These are phyloP conservation scores for Bubalus kerabau DNA, from an alignment of 2,113 vertebrate species.

Conservation along the genomic window DNA sequence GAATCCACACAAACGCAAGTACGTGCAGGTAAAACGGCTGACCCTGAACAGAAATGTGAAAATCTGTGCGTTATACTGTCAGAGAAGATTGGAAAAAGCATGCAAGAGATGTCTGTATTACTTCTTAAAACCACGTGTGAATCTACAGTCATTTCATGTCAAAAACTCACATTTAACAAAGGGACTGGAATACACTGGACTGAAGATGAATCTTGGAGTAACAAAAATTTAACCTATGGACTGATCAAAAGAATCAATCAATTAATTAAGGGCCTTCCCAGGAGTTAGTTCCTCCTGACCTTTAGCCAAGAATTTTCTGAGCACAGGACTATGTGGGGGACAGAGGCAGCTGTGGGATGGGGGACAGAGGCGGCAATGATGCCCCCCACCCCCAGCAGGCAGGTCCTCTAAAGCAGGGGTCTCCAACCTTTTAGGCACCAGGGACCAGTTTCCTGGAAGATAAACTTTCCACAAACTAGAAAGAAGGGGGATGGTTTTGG, in stretches of 20 bases:
- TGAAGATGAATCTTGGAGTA: neutral
- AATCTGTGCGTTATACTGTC: neutral
- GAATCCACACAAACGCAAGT: neutral
- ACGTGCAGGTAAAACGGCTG: neutral
- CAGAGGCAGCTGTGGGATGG: neutral
- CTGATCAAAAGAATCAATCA: neutral
- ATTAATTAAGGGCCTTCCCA: neutral
- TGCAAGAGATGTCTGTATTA: too few relatives aligned
- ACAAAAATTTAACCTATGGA: neutral
- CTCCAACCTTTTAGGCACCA: neutral
- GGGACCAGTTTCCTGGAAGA: neutral
- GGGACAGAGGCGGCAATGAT: neutral
- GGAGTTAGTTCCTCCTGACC: neutral
- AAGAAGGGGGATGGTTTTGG: neutral
- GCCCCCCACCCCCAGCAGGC: neutral
- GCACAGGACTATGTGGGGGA: neutral
- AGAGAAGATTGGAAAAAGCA: neutral
- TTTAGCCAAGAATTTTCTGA: conserved; percentile 1
- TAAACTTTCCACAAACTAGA: neutral
- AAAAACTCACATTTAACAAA: neutral
- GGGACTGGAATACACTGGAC: neutral
- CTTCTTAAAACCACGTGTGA: too few relatives aligned
- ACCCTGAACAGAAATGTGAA: neutral
- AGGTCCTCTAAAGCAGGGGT: neutral
- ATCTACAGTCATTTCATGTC: neutral